Conservation (phyloP, 2,797 vertebrate species). For the Varecia variegata region DNA sequence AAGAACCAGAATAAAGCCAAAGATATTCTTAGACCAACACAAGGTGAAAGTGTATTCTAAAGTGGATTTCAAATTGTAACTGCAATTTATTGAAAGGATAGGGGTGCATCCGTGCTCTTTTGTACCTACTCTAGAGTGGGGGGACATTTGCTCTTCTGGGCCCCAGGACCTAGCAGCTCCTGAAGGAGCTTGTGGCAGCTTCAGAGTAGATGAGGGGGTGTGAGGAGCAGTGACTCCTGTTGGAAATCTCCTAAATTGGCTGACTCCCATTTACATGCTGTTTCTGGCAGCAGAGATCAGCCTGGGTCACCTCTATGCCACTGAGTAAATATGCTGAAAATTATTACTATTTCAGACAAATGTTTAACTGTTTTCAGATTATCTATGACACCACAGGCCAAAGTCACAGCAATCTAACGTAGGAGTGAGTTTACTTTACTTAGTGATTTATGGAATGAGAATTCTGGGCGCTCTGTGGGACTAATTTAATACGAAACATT, state of each 20-base stretch:
- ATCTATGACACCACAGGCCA: conserved; percentile 67
- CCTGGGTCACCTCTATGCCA: conserved; percentile 51
- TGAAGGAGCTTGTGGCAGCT: neutral
- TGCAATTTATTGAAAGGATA: too few species aligned
- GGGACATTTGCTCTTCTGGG: neutral
- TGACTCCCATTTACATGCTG: conserved; percentile 57
- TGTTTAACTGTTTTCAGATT: conserved; percentile 72
- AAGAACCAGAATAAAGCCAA: neutral
- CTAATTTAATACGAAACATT: conserved; percentile 76
- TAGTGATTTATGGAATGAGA: conserved; percentile 75
- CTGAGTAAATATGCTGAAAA: conserved; percentile 58
- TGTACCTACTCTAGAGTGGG: neutral
- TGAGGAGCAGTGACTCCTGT: neutral
- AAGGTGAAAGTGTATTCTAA: neutral
- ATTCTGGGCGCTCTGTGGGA: conserved; percentile 66
- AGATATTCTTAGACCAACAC: neutral
- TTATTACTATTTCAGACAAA: conserved; percentile 71
- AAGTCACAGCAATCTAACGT: conserved; percentile 62
- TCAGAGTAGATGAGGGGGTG: neutral
- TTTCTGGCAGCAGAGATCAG: conserved; percentile 56
- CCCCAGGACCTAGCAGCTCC: neutral
- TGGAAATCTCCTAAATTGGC: conserved; percentile 53
- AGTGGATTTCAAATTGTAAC: neutral
- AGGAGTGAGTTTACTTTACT: conserved; percentile 70
- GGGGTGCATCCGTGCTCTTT: fast-evolving